Base-by-base conservation (phyloP, 2,888 invertebrate genomes). In the Dynastes maya region DNA sequence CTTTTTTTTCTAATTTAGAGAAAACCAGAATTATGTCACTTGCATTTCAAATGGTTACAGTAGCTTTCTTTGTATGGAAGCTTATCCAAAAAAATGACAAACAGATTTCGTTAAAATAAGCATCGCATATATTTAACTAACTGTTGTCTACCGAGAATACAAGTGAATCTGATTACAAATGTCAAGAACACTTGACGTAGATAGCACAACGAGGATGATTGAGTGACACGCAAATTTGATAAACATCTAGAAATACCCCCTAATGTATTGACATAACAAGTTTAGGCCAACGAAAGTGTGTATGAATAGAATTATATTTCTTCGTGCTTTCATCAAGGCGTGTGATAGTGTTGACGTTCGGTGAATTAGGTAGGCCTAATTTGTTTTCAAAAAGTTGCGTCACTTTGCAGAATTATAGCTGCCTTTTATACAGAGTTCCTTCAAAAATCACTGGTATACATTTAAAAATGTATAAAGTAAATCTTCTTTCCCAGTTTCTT, bases 211-310 rank as follows among this genome's bases (percentile, higher is more conserved):
- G 37, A 65, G n/a, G n/a, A 40, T 40, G 40, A 65, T 40, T 65
- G 40, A 65, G 40, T 65, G 65, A 65, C 65, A 65, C 65, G 65
- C 65, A 40, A 37, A 65, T 65, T 65, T 37, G 65, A 65, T 65
- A 65, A 65, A 65, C 40, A 65, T 65, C 65, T 65, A 40, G 65
- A 65, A 63, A 65, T 65, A 65, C 65, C 37, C 8, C 40, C 37
- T 65, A 65, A 65, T 40, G 32, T 64, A 64, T 64, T 64, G 64
- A 64, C 32, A 64, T 64, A 65, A 65, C 16, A 65, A 65, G 37
- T 37, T n/a, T 37, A 22, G 22, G 65, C 37, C 16, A 65, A 40
- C 65, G 16, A 65, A 65, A 65, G 65, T 37, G 29, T 37, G 32
- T 40, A n/a, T 3, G 40, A 37, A 16, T 37, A 65, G 40, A 65